Percentiles rank a stretch among this genome's conserved stretches.
Conservation (phyloP, 2,113 vertebrate species). For the Forbesichthys agassizii region DNA sequence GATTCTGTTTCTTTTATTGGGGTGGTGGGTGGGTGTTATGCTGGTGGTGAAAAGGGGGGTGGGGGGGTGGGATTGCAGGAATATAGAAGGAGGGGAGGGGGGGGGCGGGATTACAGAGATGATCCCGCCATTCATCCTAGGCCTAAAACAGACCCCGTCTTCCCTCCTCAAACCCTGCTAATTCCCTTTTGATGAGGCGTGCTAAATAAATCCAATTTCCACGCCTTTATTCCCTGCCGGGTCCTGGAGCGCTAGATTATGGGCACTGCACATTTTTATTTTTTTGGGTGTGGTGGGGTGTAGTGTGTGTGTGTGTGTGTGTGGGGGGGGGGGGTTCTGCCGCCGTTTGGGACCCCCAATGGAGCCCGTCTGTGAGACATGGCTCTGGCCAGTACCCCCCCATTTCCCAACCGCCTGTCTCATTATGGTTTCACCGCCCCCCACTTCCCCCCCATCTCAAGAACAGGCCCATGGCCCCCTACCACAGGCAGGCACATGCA, state of each 20-base stretch:
- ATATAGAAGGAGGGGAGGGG: not conserved
- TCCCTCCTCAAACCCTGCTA: slow-evolving; percentile 81
- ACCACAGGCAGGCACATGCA: slow-evolving; percentile 54
- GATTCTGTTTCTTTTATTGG: slow-evolving; percentile 47
- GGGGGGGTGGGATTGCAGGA: slow-evolving; percentile 17
- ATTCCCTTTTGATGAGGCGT: slow-evolving; percentile 87
- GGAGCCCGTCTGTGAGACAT: slow-evolving; percentile 66
- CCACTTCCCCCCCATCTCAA: not conserved
- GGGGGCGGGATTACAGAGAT: slow-evolving; percentile 73
- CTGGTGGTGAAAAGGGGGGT: slow-evolving; percentile 37
- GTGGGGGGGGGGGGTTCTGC: slow-evolving; percentile 48
- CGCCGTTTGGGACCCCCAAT: slow-evolving; percentile 69
- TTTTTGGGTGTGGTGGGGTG: not conserved
- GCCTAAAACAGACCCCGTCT: slow-evolving; percentile 79
- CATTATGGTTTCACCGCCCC: slow-evolving; percentile 62
- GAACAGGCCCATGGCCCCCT: slow-evolving; percentile 63
- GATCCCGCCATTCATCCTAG: slow-evolving; percentile 77
- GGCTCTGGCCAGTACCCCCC: slow-evolving; percentile 46
- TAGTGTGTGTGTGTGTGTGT: not conserved
- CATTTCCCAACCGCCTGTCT: slow-evolving; percentile 43
- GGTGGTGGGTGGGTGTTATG: not conserved
- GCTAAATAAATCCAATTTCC: slow-evolving; percentile 90
- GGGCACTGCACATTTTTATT: slow-evolving; percentile 78
- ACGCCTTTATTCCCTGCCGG: slow-evolving; percentile 82
- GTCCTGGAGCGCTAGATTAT: slow-evolving; percentile 87